Evolutionary conservation across 1,140 invertebrate species (phyloP).

Genomic region (Pogonognathellus flavescens): DNA sequence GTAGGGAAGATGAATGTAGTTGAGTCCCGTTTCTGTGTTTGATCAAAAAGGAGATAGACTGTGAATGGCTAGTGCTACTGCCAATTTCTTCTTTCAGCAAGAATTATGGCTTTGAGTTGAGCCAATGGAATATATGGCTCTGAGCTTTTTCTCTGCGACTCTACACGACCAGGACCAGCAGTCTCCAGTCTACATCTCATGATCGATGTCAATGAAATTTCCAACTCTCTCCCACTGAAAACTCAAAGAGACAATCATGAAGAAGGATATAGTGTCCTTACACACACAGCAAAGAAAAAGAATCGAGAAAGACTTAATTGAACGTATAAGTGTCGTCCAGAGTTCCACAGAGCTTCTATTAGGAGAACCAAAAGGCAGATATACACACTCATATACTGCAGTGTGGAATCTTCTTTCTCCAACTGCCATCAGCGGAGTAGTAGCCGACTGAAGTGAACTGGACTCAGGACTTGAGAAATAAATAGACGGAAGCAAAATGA

Average conservation of each 20-base stretch:
- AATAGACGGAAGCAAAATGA: too few species aligned
- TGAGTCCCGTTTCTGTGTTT: conserved; percentile 41
- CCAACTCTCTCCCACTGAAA: conserved; percentile 19
- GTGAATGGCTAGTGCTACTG: conserved; percentile 37
- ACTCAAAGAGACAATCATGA: conserved; percentile 51
- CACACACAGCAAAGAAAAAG: too few species aligned
- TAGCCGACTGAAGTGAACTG: too few species aligned
- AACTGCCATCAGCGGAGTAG: too few species aligned
- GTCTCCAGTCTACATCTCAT: conserved; percentile 5
- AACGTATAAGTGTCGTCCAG: neutral
- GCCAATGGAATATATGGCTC: conserved; percentile 45
- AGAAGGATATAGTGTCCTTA: neutral
- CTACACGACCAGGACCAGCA: neutral
- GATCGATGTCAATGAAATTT: conserved; percentile 57
- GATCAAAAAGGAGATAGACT: conserved; percentile 39
- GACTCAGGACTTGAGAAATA: too few species aligned
- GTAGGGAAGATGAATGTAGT: conserved; percentile 36
- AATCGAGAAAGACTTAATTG: conserved; percentile 19
- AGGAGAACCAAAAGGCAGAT: too few species aligned
- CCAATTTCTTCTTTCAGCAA: conserved; percentile 44
- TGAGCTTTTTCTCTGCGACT: conserved; percentile 1
- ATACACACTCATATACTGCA: neutral
- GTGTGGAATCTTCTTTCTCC: too few species aligned
- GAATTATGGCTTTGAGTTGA: conserved; percentile 45
- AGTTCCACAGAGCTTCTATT: neutral